A percentile compares a stretch with the other conserved stretches of the same genome.
Conservation (phyloP, 2,888 invertebrate species). For the Trissolcus brochymenae region DNA sequence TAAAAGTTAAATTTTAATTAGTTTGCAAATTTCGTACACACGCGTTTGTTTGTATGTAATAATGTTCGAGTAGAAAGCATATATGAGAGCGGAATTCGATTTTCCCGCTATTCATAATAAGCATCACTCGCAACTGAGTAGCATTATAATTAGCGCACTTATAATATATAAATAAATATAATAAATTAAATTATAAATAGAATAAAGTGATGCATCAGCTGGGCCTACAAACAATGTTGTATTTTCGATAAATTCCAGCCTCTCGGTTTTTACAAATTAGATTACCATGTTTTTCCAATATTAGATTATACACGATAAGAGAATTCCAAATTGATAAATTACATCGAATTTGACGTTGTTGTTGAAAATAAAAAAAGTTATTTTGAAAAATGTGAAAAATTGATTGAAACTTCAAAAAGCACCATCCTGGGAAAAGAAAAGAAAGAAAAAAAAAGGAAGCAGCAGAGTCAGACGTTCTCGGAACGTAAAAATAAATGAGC, state of each 20-base stretch:
- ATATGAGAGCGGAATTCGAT: constrained; percentile 2
- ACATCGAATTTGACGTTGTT: not conserved
- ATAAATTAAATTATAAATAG: no score
- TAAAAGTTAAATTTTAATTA: constrained; percentile 1
- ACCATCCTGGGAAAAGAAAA: no score
- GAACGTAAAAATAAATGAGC: constrained; percentile 4
- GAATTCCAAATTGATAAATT: not conserved
- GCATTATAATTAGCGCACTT: constrained; percentile 25
- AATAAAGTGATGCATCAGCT: constrained; percentile 6
- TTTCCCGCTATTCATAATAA: not conserved
- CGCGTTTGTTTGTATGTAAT: not conserved
- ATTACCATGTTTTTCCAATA: not conserved
- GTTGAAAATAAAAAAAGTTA: not conserved
- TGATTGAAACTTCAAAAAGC: no score
- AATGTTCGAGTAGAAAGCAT: constrained; percentile 3
- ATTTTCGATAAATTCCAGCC: constrained; percentile 14
- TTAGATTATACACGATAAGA: no score
- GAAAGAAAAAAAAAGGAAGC: no score
- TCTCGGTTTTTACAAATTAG: constrained; percentile 14
- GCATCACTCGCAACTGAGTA: constrained; percentile 8
- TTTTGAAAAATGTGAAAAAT: no score
- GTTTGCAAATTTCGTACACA: not conserved
- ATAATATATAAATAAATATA: no score
- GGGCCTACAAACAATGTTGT: not conserved
- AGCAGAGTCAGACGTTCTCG: no score